phyloP scores from a whole-genome alignment of 1,140 invertebrate species.

The Medauroidea extradentata region DNA sequence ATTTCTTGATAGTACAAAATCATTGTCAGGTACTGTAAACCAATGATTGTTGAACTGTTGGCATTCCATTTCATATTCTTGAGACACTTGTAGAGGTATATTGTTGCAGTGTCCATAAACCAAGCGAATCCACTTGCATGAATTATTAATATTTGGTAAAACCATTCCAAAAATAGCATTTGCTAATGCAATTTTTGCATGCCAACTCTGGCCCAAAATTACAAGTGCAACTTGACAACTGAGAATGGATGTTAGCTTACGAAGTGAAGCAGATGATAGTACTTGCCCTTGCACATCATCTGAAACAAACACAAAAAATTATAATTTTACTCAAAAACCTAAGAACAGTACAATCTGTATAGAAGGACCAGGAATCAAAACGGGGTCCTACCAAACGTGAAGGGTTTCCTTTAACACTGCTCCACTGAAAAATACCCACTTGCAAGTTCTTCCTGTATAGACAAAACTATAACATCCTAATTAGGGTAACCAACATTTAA shows the following conservation, averaged over 20 bases:
- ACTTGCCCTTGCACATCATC: constrained; percentile 8
- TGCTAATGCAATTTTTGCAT: constrained; percentile 46
- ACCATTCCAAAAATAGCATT: constrained; percentile 50
- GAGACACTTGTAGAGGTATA: constrained; percentile 39
- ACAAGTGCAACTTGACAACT: constrained; percentile 28
- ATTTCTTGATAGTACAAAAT: no score
- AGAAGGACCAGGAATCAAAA: neutral
- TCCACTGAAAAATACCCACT: no score
- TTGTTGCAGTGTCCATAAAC: constrained; percentile 43
- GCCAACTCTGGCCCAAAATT: constrained; percentile 47
- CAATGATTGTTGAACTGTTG: no score
- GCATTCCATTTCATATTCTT: no score
- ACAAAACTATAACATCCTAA: no score
- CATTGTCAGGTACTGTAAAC: no score
- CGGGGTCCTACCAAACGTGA: no score
- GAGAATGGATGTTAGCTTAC: neutral
- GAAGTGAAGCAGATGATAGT: neutral
- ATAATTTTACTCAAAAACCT: neutral
- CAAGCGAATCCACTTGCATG: constrained; percentile 46
- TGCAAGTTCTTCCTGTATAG: no score
- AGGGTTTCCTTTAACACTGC: no score
- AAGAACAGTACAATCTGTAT: neutral
- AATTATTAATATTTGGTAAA: constrained; percentile 37
- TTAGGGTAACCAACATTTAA: no score
- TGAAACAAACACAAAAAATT: neutral